phyloP scores from a whole-genome alignment of 2,113 vertebrate genomes.

The Xiphophorus maculatus region DNA sequence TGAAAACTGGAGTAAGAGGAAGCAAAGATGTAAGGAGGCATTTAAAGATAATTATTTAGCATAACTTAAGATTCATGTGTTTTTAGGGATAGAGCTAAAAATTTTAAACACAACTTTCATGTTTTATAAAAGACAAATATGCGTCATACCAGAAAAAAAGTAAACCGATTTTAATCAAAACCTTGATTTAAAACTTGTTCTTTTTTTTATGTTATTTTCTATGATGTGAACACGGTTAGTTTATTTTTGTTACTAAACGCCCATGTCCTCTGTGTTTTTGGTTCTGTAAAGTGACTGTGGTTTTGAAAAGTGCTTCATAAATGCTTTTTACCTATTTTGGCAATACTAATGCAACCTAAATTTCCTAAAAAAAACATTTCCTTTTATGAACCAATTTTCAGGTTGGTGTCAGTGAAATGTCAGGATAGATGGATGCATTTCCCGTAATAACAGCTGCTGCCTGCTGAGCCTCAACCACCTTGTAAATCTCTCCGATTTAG shows the following conservation, averaged over 20 bases:
- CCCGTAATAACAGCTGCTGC: neutral
- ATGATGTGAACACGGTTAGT: neutral
- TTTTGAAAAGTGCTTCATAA: neutral
- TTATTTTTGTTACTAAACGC: neutral
- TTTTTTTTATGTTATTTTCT: too few species aligned
- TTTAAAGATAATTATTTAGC: too few species aligned
- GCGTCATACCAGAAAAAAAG: too few species aligned
- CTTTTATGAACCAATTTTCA: neutral
- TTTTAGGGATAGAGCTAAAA: too few species aligned
- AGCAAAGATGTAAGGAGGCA: too few species aligned
- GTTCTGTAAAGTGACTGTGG: neutral
- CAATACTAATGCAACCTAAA: neutral
- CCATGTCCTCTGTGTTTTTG: neutral
- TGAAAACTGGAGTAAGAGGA: too few species aligned
- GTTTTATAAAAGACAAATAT: too few species aligned
- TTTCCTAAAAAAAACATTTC: neutral
- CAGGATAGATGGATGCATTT: neutral
- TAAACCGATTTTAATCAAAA: too few species aligned
- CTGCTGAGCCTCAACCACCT: neutral
- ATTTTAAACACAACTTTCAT: too few species aligned
- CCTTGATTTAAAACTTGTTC: too few species aligned
- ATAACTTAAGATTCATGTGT: too few species aligned
- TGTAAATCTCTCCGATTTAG: neutral
- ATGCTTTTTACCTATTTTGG: neutral
- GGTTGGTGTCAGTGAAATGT: conserved; percentile 11